Base-by-base conservation (phyloP, 2,888 invertebrate species). In the Cetonia aurata region DNA sequence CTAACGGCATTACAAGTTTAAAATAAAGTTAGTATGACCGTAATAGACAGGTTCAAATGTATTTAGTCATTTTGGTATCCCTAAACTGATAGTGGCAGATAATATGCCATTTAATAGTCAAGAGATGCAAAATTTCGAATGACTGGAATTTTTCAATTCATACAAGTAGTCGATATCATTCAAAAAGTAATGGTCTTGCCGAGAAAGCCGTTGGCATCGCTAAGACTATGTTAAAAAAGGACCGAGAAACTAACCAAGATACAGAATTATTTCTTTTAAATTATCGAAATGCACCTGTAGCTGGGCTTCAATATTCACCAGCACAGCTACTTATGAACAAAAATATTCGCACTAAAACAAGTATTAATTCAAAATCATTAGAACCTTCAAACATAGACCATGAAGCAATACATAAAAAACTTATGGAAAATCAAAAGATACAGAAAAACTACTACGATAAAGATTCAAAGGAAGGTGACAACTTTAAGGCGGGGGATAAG, bases 1-100 rank as follows among this genome's bases (percentile, higher is more conserved):
- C 56, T 41, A 65, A 71, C 31, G 74, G 73, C 6, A 75, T 59
- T 13, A 59, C 31, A 37, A n/a, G n/a, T n/a, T n/a, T n/a, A n/a
- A n/a, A n/a, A n/a, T 56, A 56, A 56, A 13, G 13, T 13, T 37
- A 15, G 37, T 56, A 8, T 15, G 37, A 56, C 56, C n/a, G 15
- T 56, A 56, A 37, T 56, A 56, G 41, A 33, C 6, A 56, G 15
- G 15, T 37, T 56, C 15, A 13, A 8, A 56, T 44, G 37, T 37
- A 56, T 56, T 41, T 41, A 56, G 41, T 41, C 41, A 41, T 41
- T 37, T 37, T 56, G 41, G 56, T 9, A 56, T 56, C 8, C 56
- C 56, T 13, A 13, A 56, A 41, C 1, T 56, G 8, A 15, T 53
- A 9, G 46, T 67, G 46, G 42, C n/a, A n/a, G n/a, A n/a, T n/a